Evolutionary conservation across 2,113 vertebrate genomes (phyloP).

Genomic region (Scatophagus argus): DNA sequence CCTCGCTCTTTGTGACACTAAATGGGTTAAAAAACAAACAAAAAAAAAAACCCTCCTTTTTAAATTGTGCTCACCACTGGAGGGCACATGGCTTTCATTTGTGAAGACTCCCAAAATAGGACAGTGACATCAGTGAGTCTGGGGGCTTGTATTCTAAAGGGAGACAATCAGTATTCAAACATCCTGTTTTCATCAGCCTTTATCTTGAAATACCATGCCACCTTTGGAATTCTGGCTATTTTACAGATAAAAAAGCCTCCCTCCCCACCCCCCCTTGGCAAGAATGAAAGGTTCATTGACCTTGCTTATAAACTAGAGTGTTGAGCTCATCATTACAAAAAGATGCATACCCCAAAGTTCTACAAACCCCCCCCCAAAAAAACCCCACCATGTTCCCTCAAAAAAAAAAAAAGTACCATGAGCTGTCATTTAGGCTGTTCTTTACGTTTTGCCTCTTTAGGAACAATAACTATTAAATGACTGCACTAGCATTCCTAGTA

Average conservation of each 20-base stretch:
- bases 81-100: constrained; percentile 58
- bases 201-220: constrained; percentile 66
- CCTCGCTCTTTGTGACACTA: constrained; percentile 54
- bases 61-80: constrained; percentile 52
- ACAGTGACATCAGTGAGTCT: constrained; percentile 59
- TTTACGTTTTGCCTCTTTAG: background rate
- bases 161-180: constrained; percentile 68
- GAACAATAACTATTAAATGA: constrained; percentile 4
- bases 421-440: background rate
- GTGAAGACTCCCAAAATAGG: constrained; percentile 61
- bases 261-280: background rate
- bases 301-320: constrained; percentile 65
- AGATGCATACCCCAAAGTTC: constrained; percentile 18
- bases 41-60: constrained; percentile 49
- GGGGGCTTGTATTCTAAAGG: constrained; percentile 41
- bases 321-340: constrained; percentile 51
- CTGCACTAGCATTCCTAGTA: background rate
- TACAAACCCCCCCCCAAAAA: too few species aligned
- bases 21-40: constrained; percentile 63
- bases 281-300: constrained; percentile 54
- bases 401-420: background rate
- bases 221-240: constrained; percentile 65
- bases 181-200: constrained; percentile 60
- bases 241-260: constrained; percentile 58
- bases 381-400: background rate